A percentile compares a stretch with the other conserved stretches of the same genome.
These are phyloP conservation scores for Coecobrya sp. DNA, from an alignment of 2,888 invertebrate genomes.

Conservation along the genomic window DNA sequence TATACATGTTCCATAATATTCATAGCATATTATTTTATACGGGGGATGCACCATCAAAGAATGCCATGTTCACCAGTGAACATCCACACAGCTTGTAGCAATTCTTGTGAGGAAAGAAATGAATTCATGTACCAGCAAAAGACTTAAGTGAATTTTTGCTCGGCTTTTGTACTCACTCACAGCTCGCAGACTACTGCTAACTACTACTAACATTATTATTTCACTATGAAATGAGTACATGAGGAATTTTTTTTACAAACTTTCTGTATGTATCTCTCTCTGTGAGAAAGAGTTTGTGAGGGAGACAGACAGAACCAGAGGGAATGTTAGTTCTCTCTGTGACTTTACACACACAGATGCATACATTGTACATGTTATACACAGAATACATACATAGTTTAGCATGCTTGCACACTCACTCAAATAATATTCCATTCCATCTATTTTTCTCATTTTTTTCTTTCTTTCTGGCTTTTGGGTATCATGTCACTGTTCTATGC, in stretches of 20 bases:
- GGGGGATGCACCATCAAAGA: constrained; percentile 18
- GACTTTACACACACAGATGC: background rate
- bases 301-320: constrained; percentile 32
- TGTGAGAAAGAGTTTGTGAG: constrained; percentile 21
- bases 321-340: constrained; percentile 51
- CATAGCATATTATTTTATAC: background rate
- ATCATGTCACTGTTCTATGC: constrained; percentile 46
- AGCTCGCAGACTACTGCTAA: background rate
- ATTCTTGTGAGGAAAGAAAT: constrained; percentile 15
- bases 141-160: constrained; percentile 43
- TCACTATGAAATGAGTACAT: constrained; percentile 39
- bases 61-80: background rate
- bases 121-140: constrained; percentile 43
- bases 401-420: background rate
- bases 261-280: constrained; percentile 16
- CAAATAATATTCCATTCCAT: constrained; percentile 34
- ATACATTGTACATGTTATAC: background rate
- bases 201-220: constrained; percentile 39
- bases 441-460: constrained; percentile 20
- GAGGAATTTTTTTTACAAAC: constrained; percentile 40
- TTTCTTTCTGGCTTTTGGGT: constrained; percentile 25
- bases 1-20: constrained; percentile 3
- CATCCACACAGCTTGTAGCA: constrained; percentile 34
- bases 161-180: constrained; percentile 29
- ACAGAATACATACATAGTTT: background rate